These are phyloP conservation scores for Epinephelus malabaricus DNA, from an alignment of 2,797 vertebrate species.

Conservation along the genomic window DNA sequence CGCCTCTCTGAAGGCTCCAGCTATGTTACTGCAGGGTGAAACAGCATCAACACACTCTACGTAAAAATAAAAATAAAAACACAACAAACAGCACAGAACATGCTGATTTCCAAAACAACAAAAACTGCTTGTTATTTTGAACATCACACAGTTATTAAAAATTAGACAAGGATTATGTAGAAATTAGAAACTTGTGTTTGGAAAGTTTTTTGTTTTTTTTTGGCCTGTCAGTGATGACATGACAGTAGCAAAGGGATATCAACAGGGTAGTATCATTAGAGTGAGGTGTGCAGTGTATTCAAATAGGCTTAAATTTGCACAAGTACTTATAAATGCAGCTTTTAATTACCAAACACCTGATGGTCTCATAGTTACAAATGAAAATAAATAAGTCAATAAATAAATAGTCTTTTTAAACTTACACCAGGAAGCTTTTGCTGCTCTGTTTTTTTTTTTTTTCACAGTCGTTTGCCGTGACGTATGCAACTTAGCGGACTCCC, in stretches of 20 bases:
- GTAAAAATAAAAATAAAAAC: neutral
- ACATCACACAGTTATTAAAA: conserved; percentile 59
- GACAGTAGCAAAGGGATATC: conserved; percentile 55
- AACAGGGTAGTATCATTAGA: conserved; percentile 73
- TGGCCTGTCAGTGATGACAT: conserved; percentile 10
- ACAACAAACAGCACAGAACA: conserved; percentile 56
- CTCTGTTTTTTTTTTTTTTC: conserved; percentile 25
- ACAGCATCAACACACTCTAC: conserved; percentile 41
- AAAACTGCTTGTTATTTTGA: conserved; percentile 42
- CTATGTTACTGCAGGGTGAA: conserved; percentile 57
- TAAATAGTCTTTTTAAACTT: conserved; percentile 69
- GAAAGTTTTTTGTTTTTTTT: conserved; percentile 25
- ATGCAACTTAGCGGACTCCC: conserved; percentile 39
- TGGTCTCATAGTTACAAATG: conserved; percentile 65
- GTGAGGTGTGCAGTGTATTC: conserved; percentile 65
- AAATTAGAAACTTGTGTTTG: conserved; percentile 53
- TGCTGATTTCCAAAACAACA: conserved; percentile 45
- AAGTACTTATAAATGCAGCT: conserved; percentile 71
- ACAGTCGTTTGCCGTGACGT: conserved; percentile 45
- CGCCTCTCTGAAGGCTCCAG: conserved; percentile 47
- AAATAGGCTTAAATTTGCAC: conserved; percentile 62
- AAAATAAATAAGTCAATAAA: conserved; percentile 86
- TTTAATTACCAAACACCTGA: conserved; percentile 67
- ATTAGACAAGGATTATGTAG: conserved; percentile 53
- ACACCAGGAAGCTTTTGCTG: conserved; percentile 66